A percentile compares a stretch with the other conserved stretches of the same genome.
Evolutionary conservation across 2,113 vertebrate species (phyloP).

Genomic region (Zingel zingel): DNA sequence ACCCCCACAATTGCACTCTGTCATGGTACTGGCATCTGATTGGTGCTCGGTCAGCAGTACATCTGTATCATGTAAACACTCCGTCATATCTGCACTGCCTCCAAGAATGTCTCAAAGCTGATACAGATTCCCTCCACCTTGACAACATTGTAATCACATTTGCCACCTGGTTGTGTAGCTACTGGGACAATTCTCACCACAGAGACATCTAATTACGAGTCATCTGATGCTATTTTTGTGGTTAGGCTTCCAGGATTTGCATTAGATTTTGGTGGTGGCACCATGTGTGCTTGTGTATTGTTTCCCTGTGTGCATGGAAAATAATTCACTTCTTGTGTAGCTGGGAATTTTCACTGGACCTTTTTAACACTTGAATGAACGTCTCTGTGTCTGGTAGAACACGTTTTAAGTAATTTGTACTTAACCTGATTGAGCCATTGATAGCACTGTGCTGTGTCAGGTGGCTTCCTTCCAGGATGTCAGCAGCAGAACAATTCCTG

Average conservation of each 20-base stretch:
- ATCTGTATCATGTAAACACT: constrained; percentile 44
- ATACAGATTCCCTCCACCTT: constrained; percentile 59
- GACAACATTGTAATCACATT: constrained; percentile 73
- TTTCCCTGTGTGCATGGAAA: constrained; percentile 2
- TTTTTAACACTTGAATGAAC: background rate
- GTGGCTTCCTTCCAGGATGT: constrained; percentile 2
- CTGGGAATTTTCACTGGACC: background rate
- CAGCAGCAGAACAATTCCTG: background rate
- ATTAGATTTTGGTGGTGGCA: constrained; percentile 43
- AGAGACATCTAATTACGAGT: constrained; percentile 59
- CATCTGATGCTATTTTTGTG: constrained; percentile 57
- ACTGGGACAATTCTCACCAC: constrained; percentile 54
- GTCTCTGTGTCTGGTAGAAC: background rate
- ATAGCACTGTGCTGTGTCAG: background rate
- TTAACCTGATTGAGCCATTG: background rate
- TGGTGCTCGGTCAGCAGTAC: constrained; percentile 24
- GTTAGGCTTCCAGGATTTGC: constrained; percentile 39
- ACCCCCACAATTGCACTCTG: background rate
- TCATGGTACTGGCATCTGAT: background rate
- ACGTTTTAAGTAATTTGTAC: background rate
- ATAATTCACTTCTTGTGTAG: constrained; percentile 36
- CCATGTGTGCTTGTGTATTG: constrained; percentile 56
- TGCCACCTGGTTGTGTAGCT: constrained; percentile 78
- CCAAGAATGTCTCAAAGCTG: constrained; percentile 61
- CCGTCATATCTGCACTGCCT: constrained; percentile 60